Base-by-base conservation (phyloP, 1,140 invertebrate species). In the Colletes latitarsis region DNA sequence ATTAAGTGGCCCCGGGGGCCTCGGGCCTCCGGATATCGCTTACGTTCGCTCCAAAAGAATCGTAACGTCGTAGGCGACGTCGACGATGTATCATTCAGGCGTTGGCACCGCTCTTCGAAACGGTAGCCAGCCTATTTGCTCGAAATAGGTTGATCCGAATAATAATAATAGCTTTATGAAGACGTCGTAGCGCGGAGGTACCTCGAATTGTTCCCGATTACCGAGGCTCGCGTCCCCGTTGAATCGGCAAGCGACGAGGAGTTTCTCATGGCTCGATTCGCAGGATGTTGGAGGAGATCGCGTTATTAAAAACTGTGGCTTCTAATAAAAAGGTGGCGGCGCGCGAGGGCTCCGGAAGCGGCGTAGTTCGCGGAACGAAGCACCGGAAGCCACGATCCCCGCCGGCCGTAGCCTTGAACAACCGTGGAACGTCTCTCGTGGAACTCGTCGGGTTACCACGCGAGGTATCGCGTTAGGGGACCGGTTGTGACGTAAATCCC, bases 401-500 rank as follows among this genome's bases (percentile, higher is more conserved):
- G 55, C 53, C 58, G 60, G 74, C 55, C 39, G 62, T 30, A 12
- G 57, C 70, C 70, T 82, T 62, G 55, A 60, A 76, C 46, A 57
- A 12, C 57, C 43, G 57, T 64, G 55, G 55, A 76, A 72, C 71
- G 81, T 84, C 77, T 71, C 49, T 39, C 15, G 76, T 30, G 57
- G 75, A 88, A 83, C 77, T 57, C 63, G 77, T 79, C 86, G 62
- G 67, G 78, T 72, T 75, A 73, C 85, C 60, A 8, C 57, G 58
- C 58, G 53, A 52, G 39, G 6, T 60, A 57, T 63, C 75, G 53
- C 30, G 53, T 19, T 10, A 17, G 55, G 52, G 41, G 84, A 84
- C 84, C 76, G 84, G 87, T 88, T 88, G 84, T 82, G 88, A 88
- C 83, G 87, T 80, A 88, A 89, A 89, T 87, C 86, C 86, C 84